Percentiles rank a stretch among this genome's conserved stretches.
These are phyloP conservation scores for Aeoliscus strigatus DNA, from an alignment of 2,797 vertebrate species.

Conservation along the genomic window DNA sequence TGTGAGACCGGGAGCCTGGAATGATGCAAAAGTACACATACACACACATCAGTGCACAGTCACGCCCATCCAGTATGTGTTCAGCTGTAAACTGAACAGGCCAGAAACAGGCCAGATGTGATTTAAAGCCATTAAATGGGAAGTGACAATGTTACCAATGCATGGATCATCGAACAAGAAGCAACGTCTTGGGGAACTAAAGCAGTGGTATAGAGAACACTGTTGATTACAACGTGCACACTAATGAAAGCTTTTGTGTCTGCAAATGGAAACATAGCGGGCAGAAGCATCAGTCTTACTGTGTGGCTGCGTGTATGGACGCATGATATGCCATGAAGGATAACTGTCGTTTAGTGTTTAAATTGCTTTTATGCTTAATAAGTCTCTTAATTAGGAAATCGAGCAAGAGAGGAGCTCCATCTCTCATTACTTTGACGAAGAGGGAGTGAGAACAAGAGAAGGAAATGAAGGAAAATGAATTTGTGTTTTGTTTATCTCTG, in stretches of 20 bases:
- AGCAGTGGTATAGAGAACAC: constrained; percentile 44
- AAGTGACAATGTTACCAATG: constrained; percentile 60
- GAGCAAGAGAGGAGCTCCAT: constrained; percentile 31
- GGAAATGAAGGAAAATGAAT: constrained; percentile 30
- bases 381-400: constrained; percentile 44
- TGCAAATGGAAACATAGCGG: constrained; percentile 48
- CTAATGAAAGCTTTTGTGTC: constrained; percentile 53
- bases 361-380: constrained; percentile 45
- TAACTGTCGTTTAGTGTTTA: constrained; percentile 28
- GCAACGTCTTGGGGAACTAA: constrained; percentile 40
- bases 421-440: constrained; percentile 41
- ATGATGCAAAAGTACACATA: constrained; percentile 33
- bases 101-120: constrained; percentile 44
- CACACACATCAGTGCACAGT: not conserved
- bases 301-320: not conserved
- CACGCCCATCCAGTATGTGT: constrained; percentile 6
- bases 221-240: constrained; percentile 62
- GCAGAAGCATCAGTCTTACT: constrained; percentile 19
- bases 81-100: constrained; percentile 27
- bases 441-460: constrained; percentile 16
- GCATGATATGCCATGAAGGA: constrained; percentile 5
- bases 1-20: constrained; percentile 28
- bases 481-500: constrained; percentile 28
- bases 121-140: constrained; percentile 55
- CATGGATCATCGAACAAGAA: constrained; percentile 59